Percentiles rank a stretch among this genome's conserved stretches.
These are phyloP conservation scores for Aleiodes sp. DNA, from an alignment of 1,140 invertebrate species.

Conservation along the genomic window DNA sequence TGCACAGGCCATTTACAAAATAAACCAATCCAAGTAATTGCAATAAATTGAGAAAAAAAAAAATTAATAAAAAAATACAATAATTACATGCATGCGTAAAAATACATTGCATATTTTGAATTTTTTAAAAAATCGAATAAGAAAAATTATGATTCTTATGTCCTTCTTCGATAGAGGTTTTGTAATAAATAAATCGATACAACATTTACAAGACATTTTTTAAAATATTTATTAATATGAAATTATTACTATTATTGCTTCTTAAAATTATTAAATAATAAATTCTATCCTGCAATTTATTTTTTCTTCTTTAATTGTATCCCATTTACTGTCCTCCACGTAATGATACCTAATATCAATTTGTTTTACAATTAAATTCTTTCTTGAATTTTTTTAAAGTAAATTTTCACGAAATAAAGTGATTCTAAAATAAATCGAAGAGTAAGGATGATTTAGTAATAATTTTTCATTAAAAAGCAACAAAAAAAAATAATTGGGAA, in stretches of 20 bases:
- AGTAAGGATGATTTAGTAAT: conserved; percentile 17
- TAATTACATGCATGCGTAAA: conserved; percentile 28
- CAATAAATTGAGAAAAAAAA: neutral
- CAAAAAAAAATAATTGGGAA: conserved; percentile 31
- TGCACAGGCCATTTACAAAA: neutral
- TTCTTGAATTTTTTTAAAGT: neutral
- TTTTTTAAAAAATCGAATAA: neutral
- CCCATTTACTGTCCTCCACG: conserved; percentile 54
- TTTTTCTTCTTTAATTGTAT: conserved; percentile 11
- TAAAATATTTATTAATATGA: conserved; percentile 63
- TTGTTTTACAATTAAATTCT: conserved; percentile 1
- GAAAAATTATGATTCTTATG: neutral
- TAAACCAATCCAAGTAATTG: conserved; percentile 16
- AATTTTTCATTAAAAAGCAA: too few species aligned
- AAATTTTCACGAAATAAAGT: too few species aligned
- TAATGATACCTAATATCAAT: conserved; percentile 38
- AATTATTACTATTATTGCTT: conserved; percentile 62
- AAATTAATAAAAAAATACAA: conserved; percentile 18
- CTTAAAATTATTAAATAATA: conserved; percentile 61
- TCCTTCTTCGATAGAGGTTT: conserved; percentile 43
- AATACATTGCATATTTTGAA: neutral
- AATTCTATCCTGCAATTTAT: conserved; percentile 47
- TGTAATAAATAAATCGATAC: conserved; percentile 58
- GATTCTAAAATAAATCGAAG: neutral
- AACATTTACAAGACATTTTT: conserved; percentile 56